Percentiles rank a stretch among this genome's conserved stretches.
phyloP scores from a whole-genome alignment of 2,888 invertebrate genomes.

The Plemyria rubiginata region DNA sequence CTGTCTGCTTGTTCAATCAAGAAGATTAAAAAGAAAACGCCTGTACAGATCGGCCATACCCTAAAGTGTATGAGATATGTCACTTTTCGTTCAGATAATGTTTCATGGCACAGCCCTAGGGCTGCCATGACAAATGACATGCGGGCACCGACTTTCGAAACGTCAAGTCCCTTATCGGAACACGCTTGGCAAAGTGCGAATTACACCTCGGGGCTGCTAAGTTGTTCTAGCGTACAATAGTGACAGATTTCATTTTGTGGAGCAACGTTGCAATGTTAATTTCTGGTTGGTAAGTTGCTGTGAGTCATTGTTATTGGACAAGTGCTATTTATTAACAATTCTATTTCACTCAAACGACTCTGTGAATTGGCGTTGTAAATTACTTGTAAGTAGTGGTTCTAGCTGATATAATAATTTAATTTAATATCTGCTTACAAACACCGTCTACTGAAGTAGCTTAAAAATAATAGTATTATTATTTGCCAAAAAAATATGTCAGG shows the following conservation, averaged over 20 bases:
- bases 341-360: too few species aligned
- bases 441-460: too few species aligned
- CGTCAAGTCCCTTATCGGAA: conserved; percentile 46
- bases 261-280: not conserved
- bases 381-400: too few species aligned
- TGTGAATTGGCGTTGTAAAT: too few species aligned
- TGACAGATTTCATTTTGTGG: conserved; percentile 16
- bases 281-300: conserved; percentile 5
- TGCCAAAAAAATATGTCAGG: too few species aligned
- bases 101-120: conserved; percentile 48
- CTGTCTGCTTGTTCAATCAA: too few species aligned
- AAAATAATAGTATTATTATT: too few species aligned
- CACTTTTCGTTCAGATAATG: conserved; percentile 41
- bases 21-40: too few species aligned
- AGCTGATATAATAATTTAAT: too few species aligned
- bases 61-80: conserved; percentile 36
- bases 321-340: not conserved
- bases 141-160: conserved; percentile 57
- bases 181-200: conserved; percentile 37
- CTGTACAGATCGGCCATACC: conserved; percentile 13
- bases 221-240: conserved; percentile 29
- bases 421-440: too few species aligned
- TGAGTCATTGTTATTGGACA: conserved; percentile 2
- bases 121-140: conserved; percentile 62
- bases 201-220: conserved; percentile 35